phyloP scores from a whole-genome alignment of 2,888 invertebrate genomes.

The Agrypnus murinus region DNA sequence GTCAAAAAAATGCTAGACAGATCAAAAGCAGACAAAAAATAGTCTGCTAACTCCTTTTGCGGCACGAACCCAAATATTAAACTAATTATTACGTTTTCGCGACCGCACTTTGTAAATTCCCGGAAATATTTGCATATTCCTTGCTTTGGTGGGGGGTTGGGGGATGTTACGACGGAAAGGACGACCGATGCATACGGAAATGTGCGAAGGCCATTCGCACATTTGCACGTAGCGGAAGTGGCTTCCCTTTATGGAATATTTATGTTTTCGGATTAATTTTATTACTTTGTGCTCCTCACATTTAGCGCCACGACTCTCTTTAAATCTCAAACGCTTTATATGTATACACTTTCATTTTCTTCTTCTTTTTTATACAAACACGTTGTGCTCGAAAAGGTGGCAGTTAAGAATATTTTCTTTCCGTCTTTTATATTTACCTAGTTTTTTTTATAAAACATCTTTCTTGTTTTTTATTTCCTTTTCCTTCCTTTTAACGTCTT shows the following conservation, averaged over 20 bases:
- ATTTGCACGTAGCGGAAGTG: constrained; percentile 62
- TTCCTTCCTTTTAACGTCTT: too few relatives aligned
- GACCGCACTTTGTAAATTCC: constrained; percentile 60
- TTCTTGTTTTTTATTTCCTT: too few relatives aligned
- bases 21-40: constrained; percentile 25
- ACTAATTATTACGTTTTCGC: constrained; percentile 59
- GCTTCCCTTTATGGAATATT: constrained; percentile 60
- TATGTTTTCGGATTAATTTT: constrained; percentile 51
- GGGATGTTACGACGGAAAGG: constrained; percentile 51
- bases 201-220: constrained; percentile 63
- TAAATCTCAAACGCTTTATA: constrained; percentile 26
- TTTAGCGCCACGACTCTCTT: constrained; percentile 32
- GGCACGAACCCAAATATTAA: constrained; percentile 48
- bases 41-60: constrained; percentile 37
- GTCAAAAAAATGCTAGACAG: constrained; percentile 24
- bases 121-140: constrained; percentile 61
- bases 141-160: constrained; percentile 52
- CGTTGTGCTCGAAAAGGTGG: neutral
- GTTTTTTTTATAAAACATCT: too few relatives aligned
- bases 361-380: constrained; percentile 11
- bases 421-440: too few relatives aligned
- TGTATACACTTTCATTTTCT: constrained; percentile 22
- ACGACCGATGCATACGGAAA: constrained; percentile 60
- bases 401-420: neutral
- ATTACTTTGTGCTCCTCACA: constrained; percentile 45